Conservation (phyloP, 2,797 vertebrate species). For the Jordanella pulchra region DNA sequence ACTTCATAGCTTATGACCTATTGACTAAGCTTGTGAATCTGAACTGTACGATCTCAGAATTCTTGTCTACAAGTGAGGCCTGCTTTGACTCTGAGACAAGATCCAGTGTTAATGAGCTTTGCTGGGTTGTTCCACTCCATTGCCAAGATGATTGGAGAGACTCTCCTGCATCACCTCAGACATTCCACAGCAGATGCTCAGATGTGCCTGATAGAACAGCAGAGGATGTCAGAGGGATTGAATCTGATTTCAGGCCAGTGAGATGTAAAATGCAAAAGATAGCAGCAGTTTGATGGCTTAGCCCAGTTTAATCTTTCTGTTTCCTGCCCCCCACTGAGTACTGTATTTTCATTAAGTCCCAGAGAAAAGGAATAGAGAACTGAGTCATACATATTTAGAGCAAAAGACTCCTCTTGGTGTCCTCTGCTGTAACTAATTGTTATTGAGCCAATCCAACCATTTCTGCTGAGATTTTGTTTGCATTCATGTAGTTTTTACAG, state of each 20-base stretch:
- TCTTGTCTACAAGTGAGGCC: slow-evolving; percentile 31
- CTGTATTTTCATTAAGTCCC: slow-evolving; percentile 66
- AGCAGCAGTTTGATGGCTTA: slow-evolving; percentile 56
- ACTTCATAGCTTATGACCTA: slow-evolving; percentile 17
- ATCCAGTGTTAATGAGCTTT: slow-evolving; percentile 31
- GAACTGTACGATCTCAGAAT: slow-evolving; percentile 18
- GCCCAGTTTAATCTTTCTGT: slow-evolving; percentile 63
- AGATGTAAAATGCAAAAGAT: slow-evolving; percentile 62
- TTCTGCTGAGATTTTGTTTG: slow-evolving; percentile 34
- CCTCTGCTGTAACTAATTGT: slow-evolving; percentile 63
- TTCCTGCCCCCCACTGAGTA: slow-evolving; percentile 51
- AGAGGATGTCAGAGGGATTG: slow-evolving; percentile 46
- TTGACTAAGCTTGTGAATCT: neutral
- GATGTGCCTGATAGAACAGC: slow-evolving; percentile 46
- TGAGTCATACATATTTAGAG: slow-evolving; percentile 62
- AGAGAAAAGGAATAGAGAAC: slow-evolving; percentile 42
- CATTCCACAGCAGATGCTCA: slow-evolving; percentile 34
- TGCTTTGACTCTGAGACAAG: slow-evolving; percentile 30
- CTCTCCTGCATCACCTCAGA: slow-evolving; percentile 53
- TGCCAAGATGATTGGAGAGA: slow-evolving; percentile 37
- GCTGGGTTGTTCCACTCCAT: slow-evolving; percentile 57
- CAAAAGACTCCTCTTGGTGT: slow-evolving; percentile 36
- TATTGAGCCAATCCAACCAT: slow-evolving; percentile 44
- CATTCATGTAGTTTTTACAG: slow-evolving; percentile 37
- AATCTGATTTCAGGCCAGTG: slow-evolving; percentile 33